Conservation (phyloP, 2,888 invertebrate species). For the Eupithecia abbreviata region DNA sequence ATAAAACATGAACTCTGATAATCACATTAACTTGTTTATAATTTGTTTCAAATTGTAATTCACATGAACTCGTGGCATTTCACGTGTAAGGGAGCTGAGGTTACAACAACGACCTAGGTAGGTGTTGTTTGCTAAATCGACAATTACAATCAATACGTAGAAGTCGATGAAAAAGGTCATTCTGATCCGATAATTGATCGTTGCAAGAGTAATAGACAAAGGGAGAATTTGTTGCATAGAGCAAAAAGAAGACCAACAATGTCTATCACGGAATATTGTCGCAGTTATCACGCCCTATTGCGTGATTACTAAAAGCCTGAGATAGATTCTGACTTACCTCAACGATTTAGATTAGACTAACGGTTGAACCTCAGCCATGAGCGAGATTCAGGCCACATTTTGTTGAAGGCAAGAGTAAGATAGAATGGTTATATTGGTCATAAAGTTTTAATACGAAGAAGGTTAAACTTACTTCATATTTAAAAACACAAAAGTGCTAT, state of each 20-base stretch:
- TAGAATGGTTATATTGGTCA: background rate
- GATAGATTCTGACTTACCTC: background rate
- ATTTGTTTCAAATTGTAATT: slow-evolving; percentile 1
- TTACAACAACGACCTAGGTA: background rate
- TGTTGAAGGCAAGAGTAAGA: background rate
- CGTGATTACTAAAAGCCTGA: slow-evolving; percentile 18
- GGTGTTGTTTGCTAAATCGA: slow-evolving; percentile 32
- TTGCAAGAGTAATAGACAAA: slow-evolving; percentile 22
- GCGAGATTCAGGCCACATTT: background rate
- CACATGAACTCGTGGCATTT: slow-evolving; percentile 34
- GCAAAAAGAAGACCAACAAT: background rate
- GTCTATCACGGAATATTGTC: slow-evolving; percentile 2
- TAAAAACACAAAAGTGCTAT: no score
- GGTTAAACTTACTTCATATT: no score
- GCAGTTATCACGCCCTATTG: slow-evolving; percentile 24
- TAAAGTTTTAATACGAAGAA: no score
- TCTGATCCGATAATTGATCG: slow-evolving; percentile 1
- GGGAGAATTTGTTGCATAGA: slow-evolving; percentile 31
- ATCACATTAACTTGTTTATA: slow-evolving; percentile 12
- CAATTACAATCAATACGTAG: background rate
- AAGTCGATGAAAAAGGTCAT: background rate
- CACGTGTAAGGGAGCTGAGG: slow-evolving; percentile 18
- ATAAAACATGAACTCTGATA: slow-evolving; percentile 10
- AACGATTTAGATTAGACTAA: background rate
- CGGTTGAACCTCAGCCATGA: background rate